A percentile compares a stretch with the other conserved stretches of the same genome.
Evolutionary conservation across 2,113 vertebrate genomes (phyloP).

Genomic region (Axis porcinus): DNA sequence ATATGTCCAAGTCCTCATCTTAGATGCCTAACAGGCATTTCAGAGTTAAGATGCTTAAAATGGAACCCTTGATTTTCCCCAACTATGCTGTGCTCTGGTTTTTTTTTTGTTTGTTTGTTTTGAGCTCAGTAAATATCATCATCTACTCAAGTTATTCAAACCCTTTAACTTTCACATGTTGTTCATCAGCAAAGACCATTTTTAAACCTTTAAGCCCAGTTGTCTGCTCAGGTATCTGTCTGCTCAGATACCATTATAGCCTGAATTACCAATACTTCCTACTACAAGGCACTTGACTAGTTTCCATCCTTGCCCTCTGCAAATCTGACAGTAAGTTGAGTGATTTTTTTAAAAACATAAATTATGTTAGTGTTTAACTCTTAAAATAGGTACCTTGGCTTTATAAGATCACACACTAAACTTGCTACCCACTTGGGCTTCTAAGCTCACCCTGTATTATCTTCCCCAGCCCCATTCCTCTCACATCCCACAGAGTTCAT

Average conservation of each 20-base stretch:
- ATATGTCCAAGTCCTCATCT: not conserved
- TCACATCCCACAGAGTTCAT: not conserved
- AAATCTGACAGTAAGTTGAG: not conserved
- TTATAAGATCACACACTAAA: not conserved
- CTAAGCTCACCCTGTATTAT: not conserved
- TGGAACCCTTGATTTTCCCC: not conserved
- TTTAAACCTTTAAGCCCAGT: not conserved
- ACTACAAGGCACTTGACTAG: not conserved
- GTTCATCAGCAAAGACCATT: not conserved
- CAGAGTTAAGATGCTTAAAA: not conserved
- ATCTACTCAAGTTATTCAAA: not conserved
- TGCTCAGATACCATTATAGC: accelerated
- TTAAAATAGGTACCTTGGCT: not conserved
- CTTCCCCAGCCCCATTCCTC: not conserved
- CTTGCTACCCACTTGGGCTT: not conserved
- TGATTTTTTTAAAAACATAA: not conserved
- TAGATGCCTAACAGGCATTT: not conserved
- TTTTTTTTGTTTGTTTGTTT: not conserved
- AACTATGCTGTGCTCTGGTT: not conserved
- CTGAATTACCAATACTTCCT: not conserved
- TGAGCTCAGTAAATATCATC: not conserved
- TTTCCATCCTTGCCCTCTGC: not conserved
- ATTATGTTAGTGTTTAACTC: not conserved
- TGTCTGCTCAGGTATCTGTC: not conserved
- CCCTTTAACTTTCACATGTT: not conserved